Percentiles rank a stretch among this genome's conserved stretches.
phyloP scores from a whole-genome alignment of 35 echinoderm and acorn worm genomes.

The Chiridota heheva region DNA sequence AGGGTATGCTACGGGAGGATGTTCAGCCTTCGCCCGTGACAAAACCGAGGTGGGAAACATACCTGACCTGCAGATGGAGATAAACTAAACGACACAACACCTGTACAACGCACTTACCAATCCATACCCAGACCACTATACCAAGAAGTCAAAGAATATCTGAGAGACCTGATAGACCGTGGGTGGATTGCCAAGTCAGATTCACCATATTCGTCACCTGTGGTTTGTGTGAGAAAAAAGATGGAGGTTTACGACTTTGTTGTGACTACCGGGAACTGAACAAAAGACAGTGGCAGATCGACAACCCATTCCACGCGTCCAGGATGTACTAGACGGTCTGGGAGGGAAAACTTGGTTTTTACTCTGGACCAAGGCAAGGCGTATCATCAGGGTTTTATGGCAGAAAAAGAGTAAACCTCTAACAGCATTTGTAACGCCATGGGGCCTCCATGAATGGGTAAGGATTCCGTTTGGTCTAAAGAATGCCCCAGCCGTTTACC shows the following conservation, averaged over 20 bases:
- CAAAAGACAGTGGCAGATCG: slow-evolving; percentile 49
- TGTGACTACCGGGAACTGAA: slow-evolving; percentile 59
- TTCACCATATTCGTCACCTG: slow-evolving; percentile 61
- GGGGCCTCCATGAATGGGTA: slow-evolving; percentile 71
- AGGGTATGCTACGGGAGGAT: slow-evolving; percentile 27
- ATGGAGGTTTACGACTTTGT: slow-evolving; percentile 51
- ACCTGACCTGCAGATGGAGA: slow-evolving; percentile 49
- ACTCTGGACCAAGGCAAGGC: slow-evolving; percentile 73
- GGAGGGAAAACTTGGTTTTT: slow-evolving; percentile 54
- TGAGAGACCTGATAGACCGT: slow-evolving; percentile 35
- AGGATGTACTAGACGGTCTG: slow-evolving; percentile 59
- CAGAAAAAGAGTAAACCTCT: slow-evolving; percentile 33
- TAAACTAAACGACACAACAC: slow-evolving; percentile 33
- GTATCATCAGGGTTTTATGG: slow-evolving; percentile 74
- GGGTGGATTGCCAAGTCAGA: slow-evolving; percentile 56
- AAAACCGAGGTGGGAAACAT: slow-evolving; percentile 55
- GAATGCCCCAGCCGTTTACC: slow-evolving; percentile 69
- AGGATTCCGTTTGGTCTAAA: slow-evolving; percentile 63
- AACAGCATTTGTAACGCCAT: slow-evolving; percentile 82
- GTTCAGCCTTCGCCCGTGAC: slow-evolving; percentile 32
- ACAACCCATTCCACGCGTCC: slow-evolving; percentile 56
- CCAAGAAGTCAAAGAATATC: slow-evolving; percentile 52
- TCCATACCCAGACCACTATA: slow-evolving; percentile 66
- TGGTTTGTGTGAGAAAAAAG: slow-evolving; percentile 65
- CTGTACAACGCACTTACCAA: slow-evolving; percentile 36